Base-by-base conservation (phyloP, 2,113 vertebrate genomes). In the Erythrocebus patas region DNA sequence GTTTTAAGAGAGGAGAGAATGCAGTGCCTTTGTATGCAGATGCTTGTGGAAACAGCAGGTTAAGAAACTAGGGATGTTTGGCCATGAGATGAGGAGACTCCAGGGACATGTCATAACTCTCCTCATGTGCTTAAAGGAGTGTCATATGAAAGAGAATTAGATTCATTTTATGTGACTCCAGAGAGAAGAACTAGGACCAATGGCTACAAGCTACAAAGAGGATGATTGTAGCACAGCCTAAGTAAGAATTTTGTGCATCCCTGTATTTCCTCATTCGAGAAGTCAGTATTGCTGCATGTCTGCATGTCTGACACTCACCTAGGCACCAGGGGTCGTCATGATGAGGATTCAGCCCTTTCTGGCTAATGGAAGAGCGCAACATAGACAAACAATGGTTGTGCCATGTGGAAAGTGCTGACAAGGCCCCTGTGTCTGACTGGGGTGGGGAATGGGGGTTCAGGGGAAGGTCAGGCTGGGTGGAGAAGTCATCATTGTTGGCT, bases 81-180 rank as follows among this genome's bases (percentile, higher is more conserved):
- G 72, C 68, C 85, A 12, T 50, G 76, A 87, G 82, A 73, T 93
- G 92, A 96, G 75, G 68, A 97, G 82, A 59, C 91, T 88, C 84
- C 35, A 35, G 96, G 87, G 93, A 45, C 30, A 64, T 55, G 73
- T 79, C 93, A 40, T 93, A 96, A 86, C 70, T 97, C n/a, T 86
- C 13, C 80, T 86, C 45, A 55, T 38, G 17, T 72, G 64, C 93
- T 97, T 97, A 93, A 96, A 95, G 87, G 81, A 73, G 93, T 95
- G 90, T 96, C 91, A 40, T 95, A 45, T 48, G 81, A 91, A 94
- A 91, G 93, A 95, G 75, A 93, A 92, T 80, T 73, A 96, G 96
- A 96, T 95, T 96, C 70, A 78, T 50, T 97, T 89, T 92, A 78
- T 96, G 92, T 66, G 89, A 81, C 92, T 97, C 96, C 76, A 81